Conservation (phyloP, 2,797 vertebrate genomes). For the Sorex maritimensis region DNA sequence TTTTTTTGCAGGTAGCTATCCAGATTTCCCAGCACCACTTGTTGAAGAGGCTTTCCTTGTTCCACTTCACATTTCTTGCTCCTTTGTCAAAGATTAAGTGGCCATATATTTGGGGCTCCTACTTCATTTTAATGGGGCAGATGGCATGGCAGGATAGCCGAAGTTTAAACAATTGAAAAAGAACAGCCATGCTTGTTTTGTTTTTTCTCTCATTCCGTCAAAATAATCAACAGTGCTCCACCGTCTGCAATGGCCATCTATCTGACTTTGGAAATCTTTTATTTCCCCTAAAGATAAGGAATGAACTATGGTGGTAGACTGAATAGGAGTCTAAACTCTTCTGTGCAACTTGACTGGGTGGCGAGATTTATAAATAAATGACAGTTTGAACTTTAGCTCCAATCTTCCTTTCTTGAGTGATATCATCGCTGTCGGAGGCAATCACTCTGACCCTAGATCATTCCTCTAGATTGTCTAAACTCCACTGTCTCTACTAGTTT, state of each 20-base stretch:
- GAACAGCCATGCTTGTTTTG: not conserved
- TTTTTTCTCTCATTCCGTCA: not conserved
- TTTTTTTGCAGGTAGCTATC: too few relatives aligned
- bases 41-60: too few relatives aligned
- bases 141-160: not conserved
- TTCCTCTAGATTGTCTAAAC: conserved; percentile 64
- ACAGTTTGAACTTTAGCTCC: not conserved
- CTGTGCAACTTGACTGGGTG: not conserved
- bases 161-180: not conserved
- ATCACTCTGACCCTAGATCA: conserved; percentile 48
- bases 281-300: conserved; percentile 13
- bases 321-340: conserved; percentile 1
- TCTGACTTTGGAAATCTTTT: not conserved
- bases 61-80: too few relatives aligned
- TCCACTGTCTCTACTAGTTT: conserved; percentile 41
- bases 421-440: conserved; percentile 57
- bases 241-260: not conserved
- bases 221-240: not conserved
- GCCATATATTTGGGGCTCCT: not conserved
- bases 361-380: conserved; percentile 62
- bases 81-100: too few relatives aligned
- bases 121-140: conserved; percentile 41
- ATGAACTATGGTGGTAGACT: not conserved
- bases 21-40: too few relatives aligned
- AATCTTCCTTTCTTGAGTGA: not conserved